Conservation (phyloP, 2,888 invertebrate species). For the Argynnis bischoffii region DNA sequence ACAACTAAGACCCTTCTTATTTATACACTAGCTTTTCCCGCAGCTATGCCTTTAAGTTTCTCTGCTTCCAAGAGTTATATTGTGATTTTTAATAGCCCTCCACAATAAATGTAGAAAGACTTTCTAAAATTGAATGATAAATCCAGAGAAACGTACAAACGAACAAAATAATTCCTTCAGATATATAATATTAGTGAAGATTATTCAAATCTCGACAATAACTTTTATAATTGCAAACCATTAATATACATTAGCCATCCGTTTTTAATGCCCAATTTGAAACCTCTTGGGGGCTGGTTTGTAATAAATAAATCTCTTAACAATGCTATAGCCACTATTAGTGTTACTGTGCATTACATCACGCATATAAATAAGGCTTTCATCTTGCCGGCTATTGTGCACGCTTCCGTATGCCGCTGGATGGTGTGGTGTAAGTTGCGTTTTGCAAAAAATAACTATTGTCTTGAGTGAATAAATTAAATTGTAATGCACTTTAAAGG, state of each 20-base stretch:
- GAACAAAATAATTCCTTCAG: no score
- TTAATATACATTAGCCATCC: constrained; percentile 14
- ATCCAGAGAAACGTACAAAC: no score
- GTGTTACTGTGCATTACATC: constrained; percentile 52
- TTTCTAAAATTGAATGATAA: no score
- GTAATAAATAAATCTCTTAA: constrained; percentile 39
- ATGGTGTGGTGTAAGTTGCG: constrained; percentile 34
- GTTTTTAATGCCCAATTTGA: constrained; percentile 29
- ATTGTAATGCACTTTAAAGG: constrained; percentile 3
- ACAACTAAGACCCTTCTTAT: no score
- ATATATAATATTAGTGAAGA: no score
- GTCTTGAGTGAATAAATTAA: constrained; percentile 1
- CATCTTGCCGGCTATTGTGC: constrained; percentile 77
- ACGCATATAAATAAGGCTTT: constrained; percentile 74
- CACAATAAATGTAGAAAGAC: no score
- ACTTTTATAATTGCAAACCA: neutral
- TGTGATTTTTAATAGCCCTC: no score
- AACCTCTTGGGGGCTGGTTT: constrained; percentile 29
- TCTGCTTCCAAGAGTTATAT: no score
- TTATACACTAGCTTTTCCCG: no score
- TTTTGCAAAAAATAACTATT: constrained; percentile 29
- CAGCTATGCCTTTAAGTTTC: no score
- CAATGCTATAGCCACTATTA: constrained; percentile 41
- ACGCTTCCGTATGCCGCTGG: constrained; percentile 63
- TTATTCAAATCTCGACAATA: neutral